Evolutionary conservation across 2,888 invertebrate species (phyloP).

Genomic region (Drosophila limbata): DNA sequence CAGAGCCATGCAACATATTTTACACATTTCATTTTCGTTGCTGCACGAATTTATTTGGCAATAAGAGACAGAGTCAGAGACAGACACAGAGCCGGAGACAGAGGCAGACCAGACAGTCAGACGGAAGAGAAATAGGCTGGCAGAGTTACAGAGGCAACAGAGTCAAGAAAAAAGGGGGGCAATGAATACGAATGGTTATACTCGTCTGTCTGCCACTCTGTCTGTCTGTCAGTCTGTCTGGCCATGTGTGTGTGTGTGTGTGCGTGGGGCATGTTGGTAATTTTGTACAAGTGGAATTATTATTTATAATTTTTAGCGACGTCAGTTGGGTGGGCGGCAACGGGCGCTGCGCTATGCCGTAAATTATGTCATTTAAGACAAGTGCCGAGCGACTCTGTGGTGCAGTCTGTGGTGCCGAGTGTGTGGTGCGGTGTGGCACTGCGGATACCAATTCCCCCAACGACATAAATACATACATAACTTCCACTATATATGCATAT

Average conservation of each 20-base stretch:
- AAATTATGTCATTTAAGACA: conserved; percentile 80
- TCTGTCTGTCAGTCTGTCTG: conserved; percentile 14
- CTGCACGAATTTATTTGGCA: conserved; percentile 82
- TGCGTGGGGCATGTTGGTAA: conserved; percentile 72
- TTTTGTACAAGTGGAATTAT: conserved; percentile 80
- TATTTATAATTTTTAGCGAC: conserved; percentile 80
- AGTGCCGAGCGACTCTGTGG: conserved; percentile 51
- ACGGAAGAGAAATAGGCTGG: conserved; percentile 52
- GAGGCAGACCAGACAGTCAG: conserved; percentile 16
- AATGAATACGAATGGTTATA: conserved; percentile 67
- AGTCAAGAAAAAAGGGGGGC: conserved; percentile 70
- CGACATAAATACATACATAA: conserved; percentile 57
- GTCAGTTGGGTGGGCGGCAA: conserved; percentile 77
- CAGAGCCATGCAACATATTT: conserved; percentile 73
- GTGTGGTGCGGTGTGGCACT: conserved; percentile 29
- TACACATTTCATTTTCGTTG: conserved; percentile 81
- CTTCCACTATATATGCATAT: conserved; percentile 59
- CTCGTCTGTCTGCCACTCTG: conserved; percentile 46
- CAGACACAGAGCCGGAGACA: conserved; percentile 3
- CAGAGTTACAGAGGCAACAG: conserved; percentile 25
- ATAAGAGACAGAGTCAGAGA: conserved; percentile 63
- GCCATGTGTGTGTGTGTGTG: conserved; percentile 5
- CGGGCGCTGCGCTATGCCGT: conserved; percentile 80
- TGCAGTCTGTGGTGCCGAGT: conserved; percentile 1
- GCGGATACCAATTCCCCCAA: conserved; percentile 61